These are phyloP conservation scores for Scomber colias DNA, from an alignment of 2,113 vertebrate species.

Conservation along the genomic window DNA sequence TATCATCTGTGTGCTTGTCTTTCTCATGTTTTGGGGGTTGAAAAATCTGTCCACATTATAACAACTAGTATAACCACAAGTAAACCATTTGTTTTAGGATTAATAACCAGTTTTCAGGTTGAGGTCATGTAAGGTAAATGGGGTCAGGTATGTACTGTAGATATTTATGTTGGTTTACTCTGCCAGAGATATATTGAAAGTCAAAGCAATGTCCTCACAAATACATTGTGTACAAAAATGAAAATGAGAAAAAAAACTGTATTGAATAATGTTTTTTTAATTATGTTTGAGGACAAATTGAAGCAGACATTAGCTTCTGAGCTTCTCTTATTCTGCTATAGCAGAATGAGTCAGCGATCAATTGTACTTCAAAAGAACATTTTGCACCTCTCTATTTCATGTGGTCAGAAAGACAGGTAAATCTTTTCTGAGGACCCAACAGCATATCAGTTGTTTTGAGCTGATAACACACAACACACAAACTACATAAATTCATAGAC, in stretches of 20 bases:
- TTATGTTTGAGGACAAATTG: neutral
- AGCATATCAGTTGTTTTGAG: neutral
- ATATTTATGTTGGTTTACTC: neutral
- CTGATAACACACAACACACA: too few species aligned
- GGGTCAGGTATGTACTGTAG: neutral
- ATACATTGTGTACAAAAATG: neutral
- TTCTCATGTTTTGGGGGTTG: neutral
- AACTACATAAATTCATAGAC: too few species aligned
- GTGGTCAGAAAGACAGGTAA: constrained; percentile 7
- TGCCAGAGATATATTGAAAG: neutral
- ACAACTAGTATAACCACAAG: neutral
- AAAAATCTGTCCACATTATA: neutral
- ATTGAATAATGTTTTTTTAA: neutral
- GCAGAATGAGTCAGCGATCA: constrained; percentile 41
- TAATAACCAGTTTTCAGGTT: neutral
- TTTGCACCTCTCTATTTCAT: neutral
- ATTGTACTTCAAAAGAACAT: constrained; percentile 17
- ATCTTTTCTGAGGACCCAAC: constrained; percentile 12
- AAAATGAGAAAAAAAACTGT: neutral
- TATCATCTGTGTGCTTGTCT: constrained; percentile 12
- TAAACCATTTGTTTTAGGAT: neutral
- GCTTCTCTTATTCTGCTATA: constrained; percentile 16
- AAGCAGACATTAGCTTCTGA: neutral
- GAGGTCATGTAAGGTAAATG: too few species aligned
- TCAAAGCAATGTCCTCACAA: neutral